Conservation (phyloP, 2,888 invertebrate species). For the Cheilosia vulpina region DNA sequence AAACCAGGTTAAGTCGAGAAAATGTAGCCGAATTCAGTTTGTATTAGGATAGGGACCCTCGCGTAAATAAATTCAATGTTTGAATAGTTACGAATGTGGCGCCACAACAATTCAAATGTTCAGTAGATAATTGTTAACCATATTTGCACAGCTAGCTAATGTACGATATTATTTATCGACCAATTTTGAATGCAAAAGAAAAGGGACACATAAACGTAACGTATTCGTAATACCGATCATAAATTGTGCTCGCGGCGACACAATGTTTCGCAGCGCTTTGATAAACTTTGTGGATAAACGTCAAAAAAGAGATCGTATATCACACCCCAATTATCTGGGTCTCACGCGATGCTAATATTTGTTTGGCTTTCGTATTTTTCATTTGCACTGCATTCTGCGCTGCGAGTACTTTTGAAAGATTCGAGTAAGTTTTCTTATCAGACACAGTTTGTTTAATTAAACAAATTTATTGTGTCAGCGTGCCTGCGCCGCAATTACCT, state of each 20-base stretch:
- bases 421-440: constrained; percentile 19
- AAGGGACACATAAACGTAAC: not conserved
- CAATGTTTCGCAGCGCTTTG: constrained; percentile 9
- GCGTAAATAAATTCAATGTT: not conserved
- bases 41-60: not conserved
- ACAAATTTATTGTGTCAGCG: constrained; percentile 26
- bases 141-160: no score
- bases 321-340: constrained; percentile 36
- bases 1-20: no score
- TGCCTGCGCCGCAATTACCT: not conserved
- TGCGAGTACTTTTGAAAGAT: constrained; percentile 12
- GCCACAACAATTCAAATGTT: not conserved
- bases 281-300: constrained; percentile 16
- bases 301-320: constrained; percentile 17
- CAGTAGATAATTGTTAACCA: no score
- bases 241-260: constrained; percentile 17
- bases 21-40: no score
- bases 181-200: not conserved
- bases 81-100: not conserved
- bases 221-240: not conserved
- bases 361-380: constrained; percentile 8
- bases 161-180: not conserved
- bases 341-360: constrained; percentile 34
- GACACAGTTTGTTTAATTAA: constrained; percentile 28
- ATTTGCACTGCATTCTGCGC: constrained; percentile 1